A percentile compares a stretch with the other conserved stretches of the same genome.
Evolutionary conservation across 1,140 invertebrate genomes (phyloP).

Genomic region (Drosophila rhopaloa): DNA sequence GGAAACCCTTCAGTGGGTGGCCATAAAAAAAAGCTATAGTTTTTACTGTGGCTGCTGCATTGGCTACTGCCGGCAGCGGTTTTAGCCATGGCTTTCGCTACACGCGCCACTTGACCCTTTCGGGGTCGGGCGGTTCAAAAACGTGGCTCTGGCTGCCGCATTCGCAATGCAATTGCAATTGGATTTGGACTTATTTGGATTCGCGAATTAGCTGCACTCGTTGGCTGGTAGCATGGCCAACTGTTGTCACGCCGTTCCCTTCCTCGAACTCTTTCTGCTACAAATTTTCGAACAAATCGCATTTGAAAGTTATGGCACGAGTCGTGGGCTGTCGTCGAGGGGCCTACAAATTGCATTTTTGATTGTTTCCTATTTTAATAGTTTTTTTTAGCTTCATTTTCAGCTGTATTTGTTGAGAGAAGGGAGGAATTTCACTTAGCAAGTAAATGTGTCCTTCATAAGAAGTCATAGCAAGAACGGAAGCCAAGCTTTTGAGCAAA

Average conservation of each 20-base stretch:
- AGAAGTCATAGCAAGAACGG: no score
- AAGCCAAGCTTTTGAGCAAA: no score
- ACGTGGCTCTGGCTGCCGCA: conserved; percentile 65
- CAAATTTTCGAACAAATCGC: conserved; percentile 71
- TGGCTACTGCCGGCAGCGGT: conserved; percentile 26
- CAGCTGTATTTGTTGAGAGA: not conserved
- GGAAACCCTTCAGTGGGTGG: conserved; percentile 38
- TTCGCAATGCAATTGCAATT: conserved; percentile 63
- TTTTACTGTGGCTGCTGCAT: not conserved
- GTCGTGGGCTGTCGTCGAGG: conserved; percentile 17
- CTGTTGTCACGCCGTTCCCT: conserved; percentile 38
- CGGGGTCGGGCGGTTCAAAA: conserved; percentile 67
- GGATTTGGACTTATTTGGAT: conserved; percentile 44
- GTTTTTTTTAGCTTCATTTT: not conserved
- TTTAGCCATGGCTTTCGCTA: conserved; percentile 69
- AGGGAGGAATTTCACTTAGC: not conserved
- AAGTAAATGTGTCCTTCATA: no score
- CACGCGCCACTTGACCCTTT: conserved; percentile 79
- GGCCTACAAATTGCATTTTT: conserved; percentile 41
- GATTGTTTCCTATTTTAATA: conserved; percentile 1
- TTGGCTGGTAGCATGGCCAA: conserved; percentile 26
- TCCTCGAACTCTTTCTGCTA: conserved; percentile 17
- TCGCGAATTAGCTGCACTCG: conserved; percentile 45
- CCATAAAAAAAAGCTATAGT: not conserved
- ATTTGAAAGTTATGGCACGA: conserved; percentile 67